Evolutionary conservation across 2,888 invertebrate species (phyloP).

Genomic region (Diplolepis rosae): DNA sequence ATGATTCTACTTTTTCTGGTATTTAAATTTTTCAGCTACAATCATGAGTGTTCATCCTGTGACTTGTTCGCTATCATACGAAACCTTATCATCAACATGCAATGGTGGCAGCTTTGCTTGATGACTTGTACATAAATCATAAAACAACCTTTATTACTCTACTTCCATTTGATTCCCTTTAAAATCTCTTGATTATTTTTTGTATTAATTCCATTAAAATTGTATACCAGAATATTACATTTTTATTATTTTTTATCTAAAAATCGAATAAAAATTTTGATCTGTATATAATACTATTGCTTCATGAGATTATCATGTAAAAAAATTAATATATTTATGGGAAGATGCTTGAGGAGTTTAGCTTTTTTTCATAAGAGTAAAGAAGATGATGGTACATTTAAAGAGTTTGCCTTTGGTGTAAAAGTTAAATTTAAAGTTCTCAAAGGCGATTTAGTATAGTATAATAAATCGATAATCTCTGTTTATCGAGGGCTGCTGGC

Average conservation of each 20-base stretch:
- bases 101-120: conserved; percentile 9
- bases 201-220: not conserved
- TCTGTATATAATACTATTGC: no score
- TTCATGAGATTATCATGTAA: no score
- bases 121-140: conserved; percentile 7
- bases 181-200: not conserved
- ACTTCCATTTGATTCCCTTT: not conserved
- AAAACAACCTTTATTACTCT: not conserved
- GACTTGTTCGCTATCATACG: not conserved
- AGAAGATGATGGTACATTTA: not conserved
- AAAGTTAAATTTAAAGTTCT: conserved; percentile 9
- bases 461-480: conserved; percentile 19
- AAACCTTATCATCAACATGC: conserved; percentile 15
- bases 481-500: conserved; percentile 23
- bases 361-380: not conserved
- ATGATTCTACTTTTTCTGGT: not conserved
- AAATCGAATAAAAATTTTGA: not conserved
- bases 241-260: no score
- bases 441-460: conserved; percentile 10
- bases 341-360: not conserved
- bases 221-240: not conserved
- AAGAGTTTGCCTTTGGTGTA: not conserved
- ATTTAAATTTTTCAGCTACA: not conserved
- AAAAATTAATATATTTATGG: no score
- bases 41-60: conserved; percentile 5